These are phyloP conservation scores for Spodoptera exigua DNA, from an alignment of 2,888 invertebrate species.

Conservation along the genomic window DNA sequence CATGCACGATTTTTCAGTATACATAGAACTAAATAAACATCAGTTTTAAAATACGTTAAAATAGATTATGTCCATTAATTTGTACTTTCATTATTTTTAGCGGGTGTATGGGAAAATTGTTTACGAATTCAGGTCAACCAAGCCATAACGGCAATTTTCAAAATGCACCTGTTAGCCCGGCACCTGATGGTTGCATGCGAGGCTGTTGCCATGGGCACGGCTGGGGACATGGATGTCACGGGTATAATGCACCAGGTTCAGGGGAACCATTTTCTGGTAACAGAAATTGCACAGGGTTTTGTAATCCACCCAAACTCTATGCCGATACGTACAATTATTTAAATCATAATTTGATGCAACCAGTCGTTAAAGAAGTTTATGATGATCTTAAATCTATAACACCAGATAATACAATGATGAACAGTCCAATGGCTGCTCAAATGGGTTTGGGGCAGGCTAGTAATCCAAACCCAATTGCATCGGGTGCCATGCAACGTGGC, in stretches of 20 bases:
- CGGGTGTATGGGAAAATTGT: conserved; percentile 85
- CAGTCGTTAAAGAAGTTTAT: conserved; percentile 81
- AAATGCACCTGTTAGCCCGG: conserved; percentile 50
- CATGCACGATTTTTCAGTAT: too few relatives aligned
- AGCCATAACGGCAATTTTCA: conserved; percentile 45
- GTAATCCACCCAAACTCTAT: conserved; percentile 77
- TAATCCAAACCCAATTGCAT: conserved; percentile 23
- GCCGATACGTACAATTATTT: conserved; percentile 80
- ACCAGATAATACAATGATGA: conserved; percentile 76
- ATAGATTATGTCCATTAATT: too few relatives aligned
- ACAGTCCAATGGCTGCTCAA: conserved; percentile 71
- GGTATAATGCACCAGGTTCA: conserved; percentile 58
- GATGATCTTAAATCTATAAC: conserved; percentile 77
- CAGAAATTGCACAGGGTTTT: conserved; percentile 65
- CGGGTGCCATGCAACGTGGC: conserved; percentile 21
- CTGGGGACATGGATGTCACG: conserved; percentile 49
- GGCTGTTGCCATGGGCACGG: conserved; percentile 68
- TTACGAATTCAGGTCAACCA: conserved; percentile 65
- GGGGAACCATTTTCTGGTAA: conserved; percentile 65
- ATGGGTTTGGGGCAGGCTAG: conserved; percentile 67
- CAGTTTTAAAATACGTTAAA: too few relatives aligned
- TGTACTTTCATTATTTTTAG: conserved; percentile 65
- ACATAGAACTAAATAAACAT: too few relatives aligned
- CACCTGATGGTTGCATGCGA: conserved; percentile 64
- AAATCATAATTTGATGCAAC: conserved; percentile 80